These are phyloP conservation scores for Oplegnathus fasciatus DNA, from an alignment of 2,113 vertebrate species.

Conservation along the genomic window DNA sequence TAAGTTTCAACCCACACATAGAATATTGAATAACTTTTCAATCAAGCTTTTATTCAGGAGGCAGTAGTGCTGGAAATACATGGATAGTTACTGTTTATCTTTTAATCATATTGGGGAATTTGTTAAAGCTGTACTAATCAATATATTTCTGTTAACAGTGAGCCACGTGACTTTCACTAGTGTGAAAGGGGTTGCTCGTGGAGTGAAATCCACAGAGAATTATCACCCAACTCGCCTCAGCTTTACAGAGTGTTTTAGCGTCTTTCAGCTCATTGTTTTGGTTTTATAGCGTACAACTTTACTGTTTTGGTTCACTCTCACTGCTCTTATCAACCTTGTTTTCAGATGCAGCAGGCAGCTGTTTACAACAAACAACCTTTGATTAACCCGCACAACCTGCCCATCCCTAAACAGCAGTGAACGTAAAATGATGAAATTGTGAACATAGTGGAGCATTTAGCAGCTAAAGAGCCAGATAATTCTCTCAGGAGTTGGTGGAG, in stretches of 20 bases:
- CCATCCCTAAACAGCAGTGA: neutral
- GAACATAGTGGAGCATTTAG: slow-evolving; percentile 3
- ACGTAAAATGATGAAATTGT: neutral
- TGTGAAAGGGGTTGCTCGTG: neutral
- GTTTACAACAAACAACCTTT: neutral
- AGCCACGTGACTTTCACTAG: neutral
- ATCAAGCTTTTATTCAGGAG: neutral
- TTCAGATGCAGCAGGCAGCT: neutral
- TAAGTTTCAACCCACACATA: neutral
- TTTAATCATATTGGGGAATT: neutral
- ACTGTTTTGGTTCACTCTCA: neutral
- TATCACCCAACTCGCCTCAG: neutral
- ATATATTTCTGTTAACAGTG: neutral
- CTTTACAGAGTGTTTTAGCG: neutral
- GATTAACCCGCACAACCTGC: neutral
- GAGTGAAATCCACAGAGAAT: neutral
- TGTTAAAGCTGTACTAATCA: neutral
- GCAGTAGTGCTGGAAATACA: neutral
- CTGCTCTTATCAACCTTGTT: slow-evolving; percentile 7
- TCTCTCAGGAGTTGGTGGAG: neutral
- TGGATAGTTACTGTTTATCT: neutral
- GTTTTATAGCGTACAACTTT: neutral
- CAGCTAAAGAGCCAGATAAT: neutral
- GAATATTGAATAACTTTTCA: neutral
- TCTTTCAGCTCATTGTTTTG: slow-evolving; percentile 2